Evolutionary conservation across 2,113 vertebrate species (phyloP).

Genomic region (Hyla sarda): DNA sequence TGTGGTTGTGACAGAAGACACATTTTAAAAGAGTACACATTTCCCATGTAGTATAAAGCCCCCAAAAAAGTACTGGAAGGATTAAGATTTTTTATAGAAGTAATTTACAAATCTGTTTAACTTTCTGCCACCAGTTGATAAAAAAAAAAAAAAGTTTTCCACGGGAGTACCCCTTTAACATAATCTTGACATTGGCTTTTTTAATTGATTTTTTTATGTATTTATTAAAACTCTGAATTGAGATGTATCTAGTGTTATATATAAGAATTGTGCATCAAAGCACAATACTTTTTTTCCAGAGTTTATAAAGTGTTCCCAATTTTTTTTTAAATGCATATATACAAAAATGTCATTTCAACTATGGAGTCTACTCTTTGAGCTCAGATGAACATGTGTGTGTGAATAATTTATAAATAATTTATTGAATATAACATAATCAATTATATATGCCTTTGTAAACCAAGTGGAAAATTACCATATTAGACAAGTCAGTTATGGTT

Average conservation of each 20-base stretch:
- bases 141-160: too few species aligned
- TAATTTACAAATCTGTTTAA: too few species aligned
- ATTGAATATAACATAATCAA: conserved; percentile 29
- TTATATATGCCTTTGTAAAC: conserved; percentile 24
- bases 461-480: not conserved
- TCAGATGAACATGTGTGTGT: not conserved
- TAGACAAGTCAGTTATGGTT: conserved; percentile 8
- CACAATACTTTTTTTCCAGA: too few species aligned
- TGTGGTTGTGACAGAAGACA: too few species aligned
- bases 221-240: not conserved
- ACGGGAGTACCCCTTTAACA: too few species aligned
- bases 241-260: not conserved
- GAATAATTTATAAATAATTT: conserved; percentile 14
- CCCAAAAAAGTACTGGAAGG: too few species aligned
- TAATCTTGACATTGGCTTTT: not conserved
- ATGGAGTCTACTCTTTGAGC: not conserved
- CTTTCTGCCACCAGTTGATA: too few species aligned
- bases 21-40: too few species aligned
- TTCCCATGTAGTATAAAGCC: too few species aligned
- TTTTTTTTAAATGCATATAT: not conserved
- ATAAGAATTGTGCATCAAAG: too few species aligned
- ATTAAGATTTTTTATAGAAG: too few species aligned
- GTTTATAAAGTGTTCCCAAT: not conserved
- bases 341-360: not conserved
- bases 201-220: not conserved